A percentile compares a stretch with the other conserved stretches of the same genome.
Conservation (phyloP, 1,140 invertebrate genomes). For the honey bee (Apis mellifera) region Amel_HAv3.1 CM009940.2:9917501-9918000, state of each 20-base stretch:
- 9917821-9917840: too few relatives aligned
- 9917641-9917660: not conserved
- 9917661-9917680: constrained; percentile 20
- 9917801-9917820: not conserved
- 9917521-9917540: constrained; percentile 69
- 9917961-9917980: not conserved
- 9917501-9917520: constrained; percentile 65
- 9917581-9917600: constrained; percentile 39
- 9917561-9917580: constrained; percentile 42
- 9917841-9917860: too few relatives aligned
- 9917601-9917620: constrained; percentile 15
- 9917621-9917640: constrained; percentile 19
- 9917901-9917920: too few relatives aligned
- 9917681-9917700: not conserved
- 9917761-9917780: not conserved
- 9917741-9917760: not conserved
- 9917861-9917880: too few relatives aligned
- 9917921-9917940: too few relatives aligned
- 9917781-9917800: not conserved
- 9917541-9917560: constrained; percentile 62
- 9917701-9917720: not conserved
- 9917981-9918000: constrained; percentile 5
- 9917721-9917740: not conserved
- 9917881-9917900: too few relatives aligned
- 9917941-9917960: not conserved